A percentile compares a stretch with the other conserved stretches of the same genome.
These are phyloP conservation scores for Rhyacichthys aspro DNA, from an alignment of 2,797 vertebrate species.

Conservation along the genomic window DNA sequence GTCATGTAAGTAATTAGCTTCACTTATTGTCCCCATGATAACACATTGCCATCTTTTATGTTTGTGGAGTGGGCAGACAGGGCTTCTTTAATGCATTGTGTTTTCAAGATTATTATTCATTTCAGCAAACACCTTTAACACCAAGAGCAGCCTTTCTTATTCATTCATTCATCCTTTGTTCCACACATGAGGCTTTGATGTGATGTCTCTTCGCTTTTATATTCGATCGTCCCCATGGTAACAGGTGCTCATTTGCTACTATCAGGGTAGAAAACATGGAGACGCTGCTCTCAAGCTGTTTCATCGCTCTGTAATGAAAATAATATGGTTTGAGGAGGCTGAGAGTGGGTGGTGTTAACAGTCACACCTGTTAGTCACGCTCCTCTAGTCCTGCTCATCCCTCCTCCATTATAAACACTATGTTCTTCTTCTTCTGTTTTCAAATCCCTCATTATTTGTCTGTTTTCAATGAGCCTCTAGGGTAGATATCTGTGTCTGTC, in stretches of 20 bases:
- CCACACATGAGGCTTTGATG: not conserved
- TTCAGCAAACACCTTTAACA: not conserved
- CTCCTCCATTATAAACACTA: not conserved
- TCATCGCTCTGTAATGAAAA: slow-evolving; percentile 12
- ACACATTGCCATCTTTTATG: too few species aligned
- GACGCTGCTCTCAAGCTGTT: not conserved
- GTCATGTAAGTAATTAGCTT: too few species aligned
- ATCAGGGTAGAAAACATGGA: not conserved
- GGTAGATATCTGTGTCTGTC: slow-evolving; percentile 43
- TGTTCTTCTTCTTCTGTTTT: slow-evolving; percentile 4
- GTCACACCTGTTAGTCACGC: slow-evolving; percentile 5
- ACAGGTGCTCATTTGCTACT: slow-evolving; percentile 6
- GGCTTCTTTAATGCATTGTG: too few species aligned
- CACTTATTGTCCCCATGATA: too few species aligned
- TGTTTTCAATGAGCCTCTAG: slow-evolving; percentile 52
- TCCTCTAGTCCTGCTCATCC: not conserved
- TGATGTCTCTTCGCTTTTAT: not conserved
- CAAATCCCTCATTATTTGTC: slow-evolving; percentile 17
- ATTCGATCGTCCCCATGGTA: slow-evolving; percentile 8
- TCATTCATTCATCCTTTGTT: not conserved
- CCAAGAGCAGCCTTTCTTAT: not conserved
- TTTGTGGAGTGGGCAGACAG: too few species aligned
- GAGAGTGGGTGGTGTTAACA: slow-evolving; percentile 1
- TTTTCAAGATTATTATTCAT: not conserved
- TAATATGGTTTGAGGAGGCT: not conserved